phyloP scores from a whole-genome alignment of 2,888 invertebrate genomes.

The Lydus trimaculatus region DNA sequence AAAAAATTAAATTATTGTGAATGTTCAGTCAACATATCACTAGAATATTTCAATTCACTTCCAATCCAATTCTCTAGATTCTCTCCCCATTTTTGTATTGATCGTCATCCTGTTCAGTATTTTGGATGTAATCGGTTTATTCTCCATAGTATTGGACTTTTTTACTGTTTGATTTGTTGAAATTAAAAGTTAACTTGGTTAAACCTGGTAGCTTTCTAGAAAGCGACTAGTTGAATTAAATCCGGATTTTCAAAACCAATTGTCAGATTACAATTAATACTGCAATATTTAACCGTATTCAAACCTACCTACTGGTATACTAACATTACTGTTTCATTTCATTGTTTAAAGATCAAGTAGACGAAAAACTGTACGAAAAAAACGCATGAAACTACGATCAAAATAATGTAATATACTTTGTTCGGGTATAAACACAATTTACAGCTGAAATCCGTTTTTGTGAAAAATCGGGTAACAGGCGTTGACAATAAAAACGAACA shows the following conservation, averaged over 20 bases:
- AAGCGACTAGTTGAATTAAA: slow-evolving; percentile 16
- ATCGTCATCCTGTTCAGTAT: slow-evolving; percentile 8
- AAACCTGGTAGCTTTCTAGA: slow-evolving; percentile 16
- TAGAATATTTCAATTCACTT: background rate
- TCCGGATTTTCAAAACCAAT: slow-evolving; percentile 29
- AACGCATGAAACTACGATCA: background rate
- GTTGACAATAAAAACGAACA: slow-evolving; percentile 30
- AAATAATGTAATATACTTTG: slow-evolving; percentile 14
- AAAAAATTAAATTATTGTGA: background rate
- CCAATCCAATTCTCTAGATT: slow-evolving; percentile 4
- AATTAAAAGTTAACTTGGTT: slow-evolving; percentile 32
- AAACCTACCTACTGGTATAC: slow-evolving; percentile 11
- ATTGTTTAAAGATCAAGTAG: background rate
- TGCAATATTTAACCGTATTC: slow-evolving; percentile 23
- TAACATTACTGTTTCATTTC: background rate
- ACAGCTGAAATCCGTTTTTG: slow-evolving; percentile 23
- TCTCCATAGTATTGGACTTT: slow-evolving; percentile 8
- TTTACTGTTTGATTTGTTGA: slow-evolving; percentile 25
- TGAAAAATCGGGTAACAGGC: slow-evolving; percentile 26
- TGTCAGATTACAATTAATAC: slow-evolving; percentile 29
- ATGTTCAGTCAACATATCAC: slow-evolving; percentile 5
- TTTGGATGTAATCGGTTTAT: slow-evolving; percentile 25
- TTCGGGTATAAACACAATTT: slow-evolving; percentile 24
- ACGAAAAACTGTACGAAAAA: background rate
- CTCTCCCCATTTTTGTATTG: slow-evolving; percentile 6